Evolutionary conservation across 2,888 invertebrate species (phyloP).

Genomic region (Melieria crassipennis): DNA sequence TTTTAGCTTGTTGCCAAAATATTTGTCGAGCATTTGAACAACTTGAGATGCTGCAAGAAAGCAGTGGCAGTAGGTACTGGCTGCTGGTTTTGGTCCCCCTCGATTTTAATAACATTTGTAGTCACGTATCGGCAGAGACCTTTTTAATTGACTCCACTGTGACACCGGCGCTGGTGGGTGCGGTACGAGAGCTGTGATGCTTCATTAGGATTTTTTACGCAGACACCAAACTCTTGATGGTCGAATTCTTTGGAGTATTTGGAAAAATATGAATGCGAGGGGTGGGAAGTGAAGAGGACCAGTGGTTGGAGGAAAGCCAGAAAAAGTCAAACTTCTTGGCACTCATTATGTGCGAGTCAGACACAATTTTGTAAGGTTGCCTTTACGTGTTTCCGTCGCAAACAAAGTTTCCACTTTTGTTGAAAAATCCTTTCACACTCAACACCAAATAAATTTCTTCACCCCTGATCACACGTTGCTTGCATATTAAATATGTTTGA

Average conservation of each 20-base stretch:
- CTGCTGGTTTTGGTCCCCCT: constrained; percentile 32
- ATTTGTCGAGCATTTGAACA: constrained; percentile 48
- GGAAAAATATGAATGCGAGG: too few species aligned
- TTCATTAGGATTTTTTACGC: constrained; percentile 46
- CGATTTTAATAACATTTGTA: constrained; percentile 41
- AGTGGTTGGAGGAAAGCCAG: too few species aligned
- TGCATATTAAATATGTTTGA: constrained; percentile 57
- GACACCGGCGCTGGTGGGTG: constrained; percentile 32
- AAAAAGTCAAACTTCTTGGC: not conserved
- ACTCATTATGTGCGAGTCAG: constrained; percentile 39
- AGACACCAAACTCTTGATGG: too few species aligned
- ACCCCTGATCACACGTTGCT: constrained; percentile 49
- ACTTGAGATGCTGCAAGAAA: constrained; percentile 34
- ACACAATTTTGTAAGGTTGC: too few species aligned
- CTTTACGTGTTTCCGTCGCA: too few species aligned
- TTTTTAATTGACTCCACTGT: constrained; percentile 62
- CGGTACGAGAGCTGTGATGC: not conserved
- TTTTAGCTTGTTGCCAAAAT: constrained; percentile 47
- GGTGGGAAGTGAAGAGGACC: too few species aligned
- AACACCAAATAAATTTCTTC: constrained; percentile 55
- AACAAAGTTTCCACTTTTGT: too few species aligned
- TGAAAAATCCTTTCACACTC: constrained; percentile 60
- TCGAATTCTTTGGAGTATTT: too few species aligned
- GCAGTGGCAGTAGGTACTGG: constrained; percentile 28
- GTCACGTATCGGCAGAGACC: constrained; percentile 59